Evolutionary conservation across 2,888 invertebrate genomes (phyloP).

Genomic region (Exocentrus adspersus): DNA sequence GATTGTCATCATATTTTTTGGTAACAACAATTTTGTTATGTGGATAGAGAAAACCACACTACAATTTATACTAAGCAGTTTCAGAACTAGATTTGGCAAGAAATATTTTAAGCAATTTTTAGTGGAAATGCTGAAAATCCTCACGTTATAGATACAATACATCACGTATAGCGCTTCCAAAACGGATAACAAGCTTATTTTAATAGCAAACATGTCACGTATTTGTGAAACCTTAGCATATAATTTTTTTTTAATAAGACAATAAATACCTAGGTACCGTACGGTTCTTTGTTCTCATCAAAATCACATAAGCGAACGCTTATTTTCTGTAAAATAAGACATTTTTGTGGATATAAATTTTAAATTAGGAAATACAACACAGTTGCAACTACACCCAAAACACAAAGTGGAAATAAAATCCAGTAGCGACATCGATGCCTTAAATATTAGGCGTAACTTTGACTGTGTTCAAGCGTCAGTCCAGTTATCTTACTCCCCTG

Average conservation of each 20-base stretch:
- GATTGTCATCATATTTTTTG: conserved; percentile 14
- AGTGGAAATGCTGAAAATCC: too few relatives aligned
- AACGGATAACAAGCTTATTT: too few relatives aligned
- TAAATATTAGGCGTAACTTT: conserved; percentile 59
- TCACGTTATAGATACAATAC: not conserved
- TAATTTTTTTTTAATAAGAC: conserved; percentile 10
- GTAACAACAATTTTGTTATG: conserved; percentile 16
- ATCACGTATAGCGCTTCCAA: not conserved
- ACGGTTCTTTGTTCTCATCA: conserved; percentile 1
- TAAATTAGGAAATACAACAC: not conserved
- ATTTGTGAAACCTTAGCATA: not conserved
- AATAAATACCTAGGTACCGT: conserved; percentile 13
- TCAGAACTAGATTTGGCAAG: not conserved
- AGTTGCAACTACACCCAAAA: conserved; percentile 2
- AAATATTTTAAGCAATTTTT: not conserved
- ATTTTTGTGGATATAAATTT: not conserved
- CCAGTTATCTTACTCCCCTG: conserved; percentile 77
- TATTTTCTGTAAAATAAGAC: not conserved
- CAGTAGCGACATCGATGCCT: conserved; percentile 3
- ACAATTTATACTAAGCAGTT: conserved; percentile 14
- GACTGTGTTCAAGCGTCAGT: conserved; percentile 74
- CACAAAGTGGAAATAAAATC: conserved; percentile 8
- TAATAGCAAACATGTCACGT: not conserved
- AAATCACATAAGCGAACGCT: conserved; percentile 15
- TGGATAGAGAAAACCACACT: conserved; percentile 10